These are phyloP conservation scores for Apolygus lucorum DNA, from an alignment of 1,140 invertebrate species.

Conservation along the genomic window DNA sequence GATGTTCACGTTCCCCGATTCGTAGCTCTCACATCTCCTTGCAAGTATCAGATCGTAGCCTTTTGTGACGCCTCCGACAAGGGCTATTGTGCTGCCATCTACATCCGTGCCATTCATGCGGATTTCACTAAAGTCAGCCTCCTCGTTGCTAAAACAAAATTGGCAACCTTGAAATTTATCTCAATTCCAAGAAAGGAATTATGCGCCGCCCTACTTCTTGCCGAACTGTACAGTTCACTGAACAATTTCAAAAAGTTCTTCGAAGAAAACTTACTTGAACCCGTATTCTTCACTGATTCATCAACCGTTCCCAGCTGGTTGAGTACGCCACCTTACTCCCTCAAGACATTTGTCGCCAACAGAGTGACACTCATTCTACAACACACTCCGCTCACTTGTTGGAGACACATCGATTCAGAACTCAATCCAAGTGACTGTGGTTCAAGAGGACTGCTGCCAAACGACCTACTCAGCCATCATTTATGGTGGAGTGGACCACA, in stretches of 20 bases:
- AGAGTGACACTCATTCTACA: slow-evolving; percentile 34
- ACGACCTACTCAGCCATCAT: slow-evolving; percentile 30
- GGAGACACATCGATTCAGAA: slow-evolving; percentile 31
- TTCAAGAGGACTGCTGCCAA: slow-evolving; percentile 38
- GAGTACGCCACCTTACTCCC: slow-evolving; percentile 26
- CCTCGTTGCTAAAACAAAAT: slow-evolving; percentile 38
- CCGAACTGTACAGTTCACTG: slow-evolving; percentile 26
- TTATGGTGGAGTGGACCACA: no score
- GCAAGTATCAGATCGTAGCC: slow-evolving; percentile 33
- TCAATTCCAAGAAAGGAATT: slow-evolving; percentile 38
- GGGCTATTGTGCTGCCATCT: slow-evolving; percentile 35
- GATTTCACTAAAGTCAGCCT: slow-evolving; percentile 20
- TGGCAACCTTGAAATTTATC: slow-evolving; percentile 38
- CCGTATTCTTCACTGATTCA: slow-evolving; percentile 35
- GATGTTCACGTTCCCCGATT: not conserved
- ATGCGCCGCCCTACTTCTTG: slow-evolving; percentile 35
- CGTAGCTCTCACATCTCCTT: no score
- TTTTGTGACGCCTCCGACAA: slow-evolving; percentile 35
- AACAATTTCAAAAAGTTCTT: no score
- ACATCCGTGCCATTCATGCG: slow-evolving; percentile 21
- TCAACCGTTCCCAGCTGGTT: slow-evolving; percentile 35
- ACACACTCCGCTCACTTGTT: not conserved
- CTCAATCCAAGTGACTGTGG: slow-evolving; percentile 41
- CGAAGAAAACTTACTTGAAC: no score
- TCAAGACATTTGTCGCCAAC: slow-evolving; percentile 26